Percentiles rank a stretch among this genome's conserved stretches.
Conservation (phyloP, 1,140 invertebrate genomes). For the Cryptotermes secundus region DNA sequence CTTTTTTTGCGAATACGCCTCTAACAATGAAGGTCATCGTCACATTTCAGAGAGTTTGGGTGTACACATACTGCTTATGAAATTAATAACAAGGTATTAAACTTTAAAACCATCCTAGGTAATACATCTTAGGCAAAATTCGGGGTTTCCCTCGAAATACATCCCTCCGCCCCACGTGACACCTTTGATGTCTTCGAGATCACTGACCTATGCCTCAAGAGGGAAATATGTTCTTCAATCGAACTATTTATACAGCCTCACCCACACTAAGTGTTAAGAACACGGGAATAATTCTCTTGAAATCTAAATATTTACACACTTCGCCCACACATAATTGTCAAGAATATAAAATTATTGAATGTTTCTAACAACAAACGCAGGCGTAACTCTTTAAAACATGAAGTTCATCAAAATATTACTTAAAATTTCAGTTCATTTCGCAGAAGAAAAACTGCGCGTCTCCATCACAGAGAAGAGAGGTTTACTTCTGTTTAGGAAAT, state of each 20-base stretch:
- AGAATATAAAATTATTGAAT: no score
- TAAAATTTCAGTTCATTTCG: no score
- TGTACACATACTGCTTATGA: not conserved
- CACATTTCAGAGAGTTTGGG: not conserved
- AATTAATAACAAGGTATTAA: constrained; percentile 7
- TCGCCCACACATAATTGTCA: no score
- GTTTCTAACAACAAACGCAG: no score
- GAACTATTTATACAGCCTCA: not conserved
- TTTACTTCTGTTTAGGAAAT: no score
- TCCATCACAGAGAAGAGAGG: no score
- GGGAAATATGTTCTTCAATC: not conserved
- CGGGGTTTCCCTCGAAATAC: not conserved
- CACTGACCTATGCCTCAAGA: not conserved
- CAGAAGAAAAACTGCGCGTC: no score
- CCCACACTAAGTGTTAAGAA: not conserved
- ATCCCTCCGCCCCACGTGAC: not conserved
- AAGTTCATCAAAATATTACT: no score
- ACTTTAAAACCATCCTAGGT: not conserved
- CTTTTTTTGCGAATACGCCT: not conserved
- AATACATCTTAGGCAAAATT: not conserved
- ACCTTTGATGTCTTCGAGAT: not conserved
- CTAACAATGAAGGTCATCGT: not conserved
- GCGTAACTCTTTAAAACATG: no score
- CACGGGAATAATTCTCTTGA: no score
- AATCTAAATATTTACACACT: no score